Conservation (phyloP, 2,113 vertebrate genomes). For the Myotis lucifugus region DNA sequence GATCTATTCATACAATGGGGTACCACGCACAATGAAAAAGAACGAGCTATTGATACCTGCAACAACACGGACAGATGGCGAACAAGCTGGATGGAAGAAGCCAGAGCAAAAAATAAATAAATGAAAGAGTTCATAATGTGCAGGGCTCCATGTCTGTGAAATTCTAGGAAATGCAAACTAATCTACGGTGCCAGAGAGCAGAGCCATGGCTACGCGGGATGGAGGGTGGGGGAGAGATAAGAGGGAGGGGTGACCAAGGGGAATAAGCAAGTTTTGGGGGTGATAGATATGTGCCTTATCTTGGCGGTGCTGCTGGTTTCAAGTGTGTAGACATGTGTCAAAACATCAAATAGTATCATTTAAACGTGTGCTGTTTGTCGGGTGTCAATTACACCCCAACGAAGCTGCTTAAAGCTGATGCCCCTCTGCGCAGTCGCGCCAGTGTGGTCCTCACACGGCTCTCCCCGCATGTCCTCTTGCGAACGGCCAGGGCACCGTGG, state of each 20-base stretch:
- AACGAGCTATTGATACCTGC: background rate
- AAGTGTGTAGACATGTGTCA: background rate
- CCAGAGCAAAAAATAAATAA: background rate
- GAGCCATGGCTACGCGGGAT: background rate
- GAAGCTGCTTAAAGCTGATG: background rate
- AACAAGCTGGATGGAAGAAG: background rate
- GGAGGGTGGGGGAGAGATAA: background rate
- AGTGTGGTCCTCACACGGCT: background rate
- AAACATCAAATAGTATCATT: background rate
- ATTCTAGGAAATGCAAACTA: constrained; percentile 1
- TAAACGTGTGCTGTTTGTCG: background rate
- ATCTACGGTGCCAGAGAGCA: background rate
- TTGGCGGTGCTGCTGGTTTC: background rate
- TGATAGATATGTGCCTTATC: background rate
- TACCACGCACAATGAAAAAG: background rate
- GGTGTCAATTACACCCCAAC: background rate
- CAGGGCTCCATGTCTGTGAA: background rate
- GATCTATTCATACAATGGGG: background rate
- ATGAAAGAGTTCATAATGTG: background rate
- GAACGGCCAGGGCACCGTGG: fast-evolving
- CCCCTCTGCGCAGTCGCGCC: background rate
- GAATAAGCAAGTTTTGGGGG: background rate
- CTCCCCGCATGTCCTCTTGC: background rate
- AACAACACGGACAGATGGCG: background rate
- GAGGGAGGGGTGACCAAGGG: background rate